Evolutionary conservation across 2,797 vertebrate species (phyloP).

Genomic region (Hipposideros larvatus): DNA sequence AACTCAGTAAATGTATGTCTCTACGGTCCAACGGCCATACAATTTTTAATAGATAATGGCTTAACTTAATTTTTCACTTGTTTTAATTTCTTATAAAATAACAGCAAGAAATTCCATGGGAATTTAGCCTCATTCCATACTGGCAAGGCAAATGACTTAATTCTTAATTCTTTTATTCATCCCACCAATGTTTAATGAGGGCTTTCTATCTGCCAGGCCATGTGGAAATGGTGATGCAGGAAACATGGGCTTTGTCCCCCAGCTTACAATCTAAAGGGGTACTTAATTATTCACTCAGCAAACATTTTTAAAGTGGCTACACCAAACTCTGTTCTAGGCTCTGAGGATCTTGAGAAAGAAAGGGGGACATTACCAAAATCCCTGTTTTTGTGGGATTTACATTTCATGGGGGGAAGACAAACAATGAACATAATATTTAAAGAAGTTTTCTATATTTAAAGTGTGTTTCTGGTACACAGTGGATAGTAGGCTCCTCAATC

Average conservation of each 20-base stretch:
- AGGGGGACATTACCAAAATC: background rate
- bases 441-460: background rate
- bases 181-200: background rate
- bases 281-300: background rate
- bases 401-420: background rate
- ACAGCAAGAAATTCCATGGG: constrained; percentile 11
- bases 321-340: background rate
- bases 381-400: background rate
- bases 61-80: constrained; percentile 53
- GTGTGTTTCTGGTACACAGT: background rate
- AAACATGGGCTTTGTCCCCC: background rate
- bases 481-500: background rate
- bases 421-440: background rate
- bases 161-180: background rate
- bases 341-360: background rate
- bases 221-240: background rate
- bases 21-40: constrained; percentile 63
- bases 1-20: constrained; percentile 84
- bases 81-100: constrained; percentile 45
- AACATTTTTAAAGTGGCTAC: background rate
- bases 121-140: constrained; percentile 9
- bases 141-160: background rate
- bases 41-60: constrained; percentile 77
- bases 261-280: background rate
- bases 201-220: background rate